Evolutionary conservation across 1,140 invertebrate genomes (phyloP).

Genomic region (Delia radicum): DNA sequence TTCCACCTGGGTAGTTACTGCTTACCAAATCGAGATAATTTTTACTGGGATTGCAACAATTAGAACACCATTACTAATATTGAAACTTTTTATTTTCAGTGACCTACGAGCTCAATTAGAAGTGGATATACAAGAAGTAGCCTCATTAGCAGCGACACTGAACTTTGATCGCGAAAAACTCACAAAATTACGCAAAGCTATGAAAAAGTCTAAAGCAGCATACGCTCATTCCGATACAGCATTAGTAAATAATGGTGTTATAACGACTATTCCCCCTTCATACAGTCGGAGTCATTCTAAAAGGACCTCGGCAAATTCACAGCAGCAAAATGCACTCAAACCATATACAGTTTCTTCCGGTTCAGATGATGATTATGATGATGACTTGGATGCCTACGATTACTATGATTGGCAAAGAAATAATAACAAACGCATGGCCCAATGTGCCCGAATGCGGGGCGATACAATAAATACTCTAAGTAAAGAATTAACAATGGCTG

Average conservation of each 20-base stretch:
- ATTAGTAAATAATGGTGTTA: slow-evolving; percentile 53
- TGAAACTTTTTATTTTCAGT: slow-evolving; percentile 56
- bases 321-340: slow-evolving; percentile 36
- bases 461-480: slow-evolving; percentile 58
- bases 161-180: slow-evolving; percentile 52
- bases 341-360: slow-evolving; percentile 42
- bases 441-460: slow-evolving; percentile 53
- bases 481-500: slow-evolving; percentile 77
- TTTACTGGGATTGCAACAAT: too few relatives aligned
- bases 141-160: slow-evolving; percentile 45
- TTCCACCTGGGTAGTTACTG: too few relatives aligned
- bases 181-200: slow-evolving; percentile 44
- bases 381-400: slow-evolving; percentile 52
- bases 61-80: too few relatives aligned
- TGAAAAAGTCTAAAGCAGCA: slow-evolving; percentile 37
- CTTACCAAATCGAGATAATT: too few relatives aligned
- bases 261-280: slow-evolving; percentile 53
- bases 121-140: slow-evolving; percentile 61
- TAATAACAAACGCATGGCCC: slow-evolving; percentile 36
- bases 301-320: background rate
- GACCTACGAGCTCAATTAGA: slow-evolving; percentile 91
- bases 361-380: slow-evolving; percentile 53
- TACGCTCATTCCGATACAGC: slow-evolving; percentile 36
- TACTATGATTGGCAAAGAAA: slow-evolving; percentile 43
- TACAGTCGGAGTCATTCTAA: slow-evolving; percentile 54